phyloP scores from a whole-genome alignment of 2,797 vertebrate species.

The Schizopygopsis malacanthus region DNA sequence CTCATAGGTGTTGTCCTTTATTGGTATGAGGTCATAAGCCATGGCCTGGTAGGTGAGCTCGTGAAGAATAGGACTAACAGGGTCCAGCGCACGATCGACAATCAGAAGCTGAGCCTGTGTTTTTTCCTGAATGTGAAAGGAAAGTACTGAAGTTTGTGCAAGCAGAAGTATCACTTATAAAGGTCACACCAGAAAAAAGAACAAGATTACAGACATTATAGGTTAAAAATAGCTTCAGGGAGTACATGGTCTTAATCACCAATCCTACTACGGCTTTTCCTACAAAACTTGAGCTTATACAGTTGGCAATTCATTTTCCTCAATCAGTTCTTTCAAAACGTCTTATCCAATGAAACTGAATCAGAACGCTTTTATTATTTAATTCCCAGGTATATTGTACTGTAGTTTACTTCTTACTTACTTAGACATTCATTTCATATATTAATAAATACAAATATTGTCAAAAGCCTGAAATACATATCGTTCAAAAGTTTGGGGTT shows the following conservation, averaged over 20 bases:
- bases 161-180: neutral
- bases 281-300: neutral
- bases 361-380: too few relatives aligned
- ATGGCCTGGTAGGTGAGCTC: constrained; percentile 99
- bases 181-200: neutral
- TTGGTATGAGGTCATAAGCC: constrained; percentile 91
- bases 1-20: constrained; percentile 92
- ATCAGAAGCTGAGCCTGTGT: constrained; percentile 94
- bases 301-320: too few relatives aligned
- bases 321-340: too few relatives aligned
- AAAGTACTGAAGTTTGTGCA: neutral
- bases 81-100: constrained; percentile 93
- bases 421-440: neutral
- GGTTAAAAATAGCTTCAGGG: neutral
- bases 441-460: neutral
- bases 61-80: constrained; percentile 93
- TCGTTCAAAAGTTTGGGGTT: too few relatives aligned
- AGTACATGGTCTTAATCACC: neutral
- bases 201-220: neutral
- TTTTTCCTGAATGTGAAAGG: constrained; percentile 81
- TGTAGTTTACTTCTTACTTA: too few relatives aligned
- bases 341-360: too few relatives aligned
- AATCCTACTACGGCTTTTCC: neutral
- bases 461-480: neutral
- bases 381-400: too few relatives aligned